These are phyloP conservation scores for Triplophysa dalaica DNA, from an alignment of 2,113 vertebrate genomes.

Conservation along the genomic window DNA sequence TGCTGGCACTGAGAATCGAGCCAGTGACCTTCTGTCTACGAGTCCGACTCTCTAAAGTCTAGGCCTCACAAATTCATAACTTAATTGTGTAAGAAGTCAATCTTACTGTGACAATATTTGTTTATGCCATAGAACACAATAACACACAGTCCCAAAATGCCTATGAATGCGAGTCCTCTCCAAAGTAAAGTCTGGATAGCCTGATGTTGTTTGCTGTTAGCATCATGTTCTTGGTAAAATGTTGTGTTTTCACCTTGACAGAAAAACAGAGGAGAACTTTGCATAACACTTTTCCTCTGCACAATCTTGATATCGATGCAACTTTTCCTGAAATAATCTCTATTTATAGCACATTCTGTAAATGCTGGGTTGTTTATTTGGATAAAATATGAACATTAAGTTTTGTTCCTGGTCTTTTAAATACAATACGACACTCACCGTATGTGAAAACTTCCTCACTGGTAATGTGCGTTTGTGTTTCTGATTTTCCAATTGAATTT, in stretches of 20 bases:
- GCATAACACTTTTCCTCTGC: background rate
- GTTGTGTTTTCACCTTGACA: background rate
- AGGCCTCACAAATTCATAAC: too few species aligned
- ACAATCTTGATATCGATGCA: background rate
- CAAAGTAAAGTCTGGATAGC: background rate
- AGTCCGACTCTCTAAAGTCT: too few species aligned
- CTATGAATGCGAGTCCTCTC: background rate
- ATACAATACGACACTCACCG: background rate
- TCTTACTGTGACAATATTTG: slow-evolving; percentile 27
- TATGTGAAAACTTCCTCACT: slow-evolving; percentile 36
- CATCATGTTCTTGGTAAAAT: background rate
- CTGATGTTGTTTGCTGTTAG: too few species aligned
- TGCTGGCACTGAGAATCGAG: too few species aligned
- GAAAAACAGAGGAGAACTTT: background rate
- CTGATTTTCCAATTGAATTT: slow-evolving; percentile 8
- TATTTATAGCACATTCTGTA: background rate
- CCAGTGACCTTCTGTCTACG: too few species aligned
- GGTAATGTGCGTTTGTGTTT: slow-evolving; percentile 1
- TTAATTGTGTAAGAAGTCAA: too few species aligned
- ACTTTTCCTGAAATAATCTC: too few species aligned
- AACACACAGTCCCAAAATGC: slow-evolving; percentile 26
- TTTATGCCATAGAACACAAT: slow-evolving; percentile 20
- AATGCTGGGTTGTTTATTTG: too few species aligned
- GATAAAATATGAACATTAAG: too few species aligned
- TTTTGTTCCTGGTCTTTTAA: background rate